Evolutionary conservation across 2,888 invertebrate genomes (phyloP).

Genomic region (Prosopocoilus inquinatus): DNA sequence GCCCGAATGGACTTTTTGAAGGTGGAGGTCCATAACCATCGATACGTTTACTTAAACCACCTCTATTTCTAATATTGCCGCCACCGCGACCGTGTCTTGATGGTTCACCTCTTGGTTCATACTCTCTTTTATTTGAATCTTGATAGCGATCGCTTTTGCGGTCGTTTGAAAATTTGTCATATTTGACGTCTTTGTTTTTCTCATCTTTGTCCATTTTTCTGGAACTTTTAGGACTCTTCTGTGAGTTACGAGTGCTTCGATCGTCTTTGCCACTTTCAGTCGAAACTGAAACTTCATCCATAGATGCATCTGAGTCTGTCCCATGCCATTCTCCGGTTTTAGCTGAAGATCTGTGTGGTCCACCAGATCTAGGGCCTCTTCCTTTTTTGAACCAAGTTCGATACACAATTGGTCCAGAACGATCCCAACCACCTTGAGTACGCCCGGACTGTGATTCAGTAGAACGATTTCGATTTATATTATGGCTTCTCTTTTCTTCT

Average conservation of each 20-base stretch:
- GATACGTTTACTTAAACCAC: slow-evolving; percentile 61
- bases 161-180: slow-evolving; percentile 32
- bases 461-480: slow-evolving; percentile 36
- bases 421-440: slow-evolving; percentile 47
- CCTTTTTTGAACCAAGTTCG: slow-evolving; percentile 37
- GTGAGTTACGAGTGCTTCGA: slow-evolving; percentile 48
- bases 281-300: slow-evolving; percentile 64
- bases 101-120: slow-evolving; percentile 86
- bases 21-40: slow-evolving; percentile 80
- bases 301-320: slow-evolving; percentile 75
- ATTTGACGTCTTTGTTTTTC: slow-evolving; percentile 54
- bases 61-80: slow-evolving; percentile 47
- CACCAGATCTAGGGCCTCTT: slow-evolving; percentile 49
- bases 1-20: slow-evolving; percentile 72
- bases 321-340: slow-evolving; percentile 55
- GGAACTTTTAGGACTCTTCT: slow-evolving; percentile 55
- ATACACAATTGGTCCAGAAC: slow-evolving; percentile 33
- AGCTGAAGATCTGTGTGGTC: slow-evolving; percentile 43
- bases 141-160: slow-evolving; percentile 41
- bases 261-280: slow-evolving; percentile 58
- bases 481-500: slow-evolving; percentile 42
- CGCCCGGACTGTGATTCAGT: slow-evolving; percentile 52
- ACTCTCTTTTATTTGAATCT: slow-evolving; percentile 58
- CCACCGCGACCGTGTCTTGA: slow-evolving; percentile 80
- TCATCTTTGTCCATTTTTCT: slow-evolving; percentile 60